Evolutionary conservation across 2,888 invertebrate genomes (phyloP).

Genomic region (Formica aserva): DNA sequence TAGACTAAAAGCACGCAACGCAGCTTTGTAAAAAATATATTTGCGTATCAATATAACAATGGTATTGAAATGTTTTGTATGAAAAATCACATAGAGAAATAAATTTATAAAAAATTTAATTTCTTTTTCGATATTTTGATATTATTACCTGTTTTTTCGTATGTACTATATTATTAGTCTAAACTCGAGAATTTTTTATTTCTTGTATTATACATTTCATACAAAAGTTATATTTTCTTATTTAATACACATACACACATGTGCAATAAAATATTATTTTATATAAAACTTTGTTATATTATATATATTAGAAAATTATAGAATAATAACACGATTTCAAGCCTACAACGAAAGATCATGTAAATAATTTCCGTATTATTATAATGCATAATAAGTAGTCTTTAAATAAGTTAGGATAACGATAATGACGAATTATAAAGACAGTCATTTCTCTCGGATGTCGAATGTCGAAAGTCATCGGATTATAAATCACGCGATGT

Average conservation of each 20-base stretch:
- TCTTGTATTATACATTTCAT: background rate
- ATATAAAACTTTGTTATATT: background rate
- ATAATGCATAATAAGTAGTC: background rate
- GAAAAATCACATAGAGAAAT: background rate
- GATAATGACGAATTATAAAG: constrained; percentile 19
- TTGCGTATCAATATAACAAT: background rate
- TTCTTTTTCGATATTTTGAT: background rate
- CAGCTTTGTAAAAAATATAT: background rate
- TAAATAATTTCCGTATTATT: background rate
- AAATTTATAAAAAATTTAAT: background rate
- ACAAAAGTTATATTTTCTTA: background rate
- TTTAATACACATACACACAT: background rate
- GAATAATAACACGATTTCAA: background rate
- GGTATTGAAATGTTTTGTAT: background rate
- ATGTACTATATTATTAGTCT: background rate
- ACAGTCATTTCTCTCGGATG: background rate
- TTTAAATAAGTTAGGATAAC: background rate
- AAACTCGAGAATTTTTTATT: background rate
- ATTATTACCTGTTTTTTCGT: background rate
- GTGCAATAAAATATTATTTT: constrained; percentile 1
- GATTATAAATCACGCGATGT: constrained; percentile 36
- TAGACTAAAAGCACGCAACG: background rate
- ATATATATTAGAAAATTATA: background rate
- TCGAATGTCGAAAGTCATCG: constrained; percentile 6
- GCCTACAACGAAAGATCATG: background rate